Evolutionary conservation across 2,888 invertebrate genomes (phyloP), one percentile per base, ranked within the genome.

Genomic region (Willowsia nigromaculata): DNA sequence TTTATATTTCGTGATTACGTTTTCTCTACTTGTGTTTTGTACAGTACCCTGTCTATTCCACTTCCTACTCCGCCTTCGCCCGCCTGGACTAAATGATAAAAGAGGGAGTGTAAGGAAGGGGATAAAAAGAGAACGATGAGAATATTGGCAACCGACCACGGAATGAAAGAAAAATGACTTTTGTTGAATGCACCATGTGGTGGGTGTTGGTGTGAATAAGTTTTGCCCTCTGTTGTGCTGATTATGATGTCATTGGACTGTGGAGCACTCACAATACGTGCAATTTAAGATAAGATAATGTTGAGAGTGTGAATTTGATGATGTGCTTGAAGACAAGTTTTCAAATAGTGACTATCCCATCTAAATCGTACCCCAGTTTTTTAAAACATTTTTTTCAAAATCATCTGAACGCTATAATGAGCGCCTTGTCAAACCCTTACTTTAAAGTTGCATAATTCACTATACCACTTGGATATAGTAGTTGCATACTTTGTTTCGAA

Each of bases 111-210:
- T 9, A 43, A 43, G 47, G 47, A 47, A 27, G 25, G 50, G 76
- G 74, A 85, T 53, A 71, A 37, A 56, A 59, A 18, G 33, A 74
- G 25, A 43, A 56, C 2, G 37, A 22, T 43, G 13, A 86, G 40
- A 71, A 80, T 87, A 71, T 80, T 68, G 81, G 80, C 81, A 80
- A 80, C 33, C 65, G 68, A 78, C 81, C 81, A 78, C 30, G 6
- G 22, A 53, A 4, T 53, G 50, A 53, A 78, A 50, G 78, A 78
- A 18, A 78, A 53, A 50, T 27, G 27, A 78, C 47, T 50, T n/a
- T n/a, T 22, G 74, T 43, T 22, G 43, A 22, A 43, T 40, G 47
- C 74, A 22, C n/a, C 37, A n/a, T 4, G 25, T 27, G 15, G 71
- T 71, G 9, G 1, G 13, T 9, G 30, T 11, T 3, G 65, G 37